These are phyloP conservation scores for Scaptomyza flava DNA, from an alignment of 2,888 invertebrate genomes.

Conservation along the genomic window DNA sequence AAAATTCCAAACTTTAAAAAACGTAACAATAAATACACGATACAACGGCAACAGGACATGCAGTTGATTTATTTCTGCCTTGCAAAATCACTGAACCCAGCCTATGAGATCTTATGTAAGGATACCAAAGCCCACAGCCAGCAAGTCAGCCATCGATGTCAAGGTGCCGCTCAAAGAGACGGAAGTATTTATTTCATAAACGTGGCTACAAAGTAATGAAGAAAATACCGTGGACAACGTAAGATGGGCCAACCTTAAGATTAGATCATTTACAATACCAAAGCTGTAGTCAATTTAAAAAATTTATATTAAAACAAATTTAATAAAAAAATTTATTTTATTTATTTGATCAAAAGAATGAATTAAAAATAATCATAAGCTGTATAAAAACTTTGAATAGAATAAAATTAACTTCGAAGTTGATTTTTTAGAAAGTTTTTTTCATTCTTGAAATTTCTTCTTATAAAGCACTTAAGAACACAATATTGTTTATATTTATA, in stretches of 20 bases:
- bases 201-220: constrained; percentile 72
- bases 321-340: no score
- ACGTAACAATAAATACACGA: constrained; percentile 75
- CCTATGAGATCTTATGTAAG: constrained; percentile 7
- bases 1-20: constrained; percentile 78
- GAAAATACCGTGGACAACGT: constrained; percentile 36
- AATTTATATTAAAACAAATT: no score
- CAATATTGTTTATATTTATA: no score
- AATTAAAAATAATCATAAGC: no score
- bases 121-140: constrained; percentile 15
- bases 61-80: constrained; percentile 69
- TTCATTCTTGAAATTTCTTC: no score
- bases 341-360: no score
- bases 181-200: constrained; percentile 80
- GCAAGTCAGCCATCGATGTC: constrained; percentile 32
- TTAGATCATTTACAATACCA: constrained; percentile 27
- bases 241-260: constrained; percentile 5
- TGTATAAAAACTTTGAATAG: no score
- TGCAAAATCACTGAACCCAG: constrained; percentile 57
- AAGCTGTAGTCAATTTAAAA: neutral
- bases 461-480: no score
- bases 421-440: no score
- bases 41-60: constrained; percentile 65
- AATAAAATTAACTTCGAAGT: no score
- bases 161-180: constrained; percentile 54